Evolutionary conservation across 2,797 vertebrate species (phyloP).

Genomic region (Anolis apletophallus): DNA sequence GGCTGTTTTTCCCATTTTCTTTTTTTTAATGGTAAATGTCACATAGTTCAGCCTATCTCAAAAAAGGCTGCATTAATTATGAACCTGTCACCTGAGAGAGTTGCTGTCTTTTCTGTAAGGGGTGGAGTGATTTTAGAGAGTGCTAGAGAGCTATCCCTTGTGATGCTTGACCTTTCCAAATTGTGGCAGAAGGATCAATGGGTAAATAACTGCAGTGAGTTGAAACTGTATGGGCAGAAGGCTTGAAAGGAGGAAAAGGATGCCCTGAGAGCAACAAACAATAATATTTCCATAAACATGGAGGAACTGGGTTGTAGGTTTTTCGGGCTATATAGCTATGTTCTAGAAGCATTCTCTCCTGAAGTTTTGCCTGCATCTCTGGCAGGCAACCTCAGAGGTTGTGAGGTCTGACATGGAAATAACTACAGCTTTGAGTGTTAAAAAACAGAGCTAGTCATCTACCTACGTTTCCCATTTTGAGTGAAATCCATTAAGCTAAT

Average conservation of each 20-base stretch:
- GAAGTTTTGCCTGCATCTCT: too few species aligned
- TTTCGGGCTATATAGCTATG: too few species aligned
- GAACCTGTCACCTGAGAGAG: conserved; percentile 62
- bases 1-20: conserved; percentile 50
- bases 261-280: conserved; percentile 12
- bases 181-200: conserved; percentile 36
- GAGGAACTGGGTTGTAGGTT: too few species aligned
- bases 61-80: conserved; percentile 67
- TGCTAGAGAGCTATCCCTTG: conserved; percentile 60
- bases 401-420: too few species aligned
- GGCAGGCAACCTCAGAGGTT: too few species aligned
- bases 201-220: conserved; percentile 54
- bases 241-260: background rate
- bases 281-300: background rate
- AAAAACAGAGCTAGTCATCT: conserved; percentile 3
- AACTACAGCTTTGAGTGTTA: conserved; percentile 4
- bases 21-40: conserved; percentile 71
- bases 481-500: background rate
- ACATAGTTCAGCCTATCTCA: conserved; percentile 61
- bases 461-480: background rate
- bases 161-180: conserved; percentile 73
- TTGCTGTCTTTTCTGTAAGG: conserved; percentile 59
- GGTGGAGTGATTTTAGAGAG: conserved; percentile 67
- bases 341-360: too few species aligned
- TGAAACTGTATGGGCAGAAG: conserved; percentile 35